Percentiles rank a stretch among this genome's conserved stretches.
These are phyloP conservation scores for Clupea harengus DNA, from an alignment of 2,113 vertebrate genomes.

Conservation along the genomic window DNA sequence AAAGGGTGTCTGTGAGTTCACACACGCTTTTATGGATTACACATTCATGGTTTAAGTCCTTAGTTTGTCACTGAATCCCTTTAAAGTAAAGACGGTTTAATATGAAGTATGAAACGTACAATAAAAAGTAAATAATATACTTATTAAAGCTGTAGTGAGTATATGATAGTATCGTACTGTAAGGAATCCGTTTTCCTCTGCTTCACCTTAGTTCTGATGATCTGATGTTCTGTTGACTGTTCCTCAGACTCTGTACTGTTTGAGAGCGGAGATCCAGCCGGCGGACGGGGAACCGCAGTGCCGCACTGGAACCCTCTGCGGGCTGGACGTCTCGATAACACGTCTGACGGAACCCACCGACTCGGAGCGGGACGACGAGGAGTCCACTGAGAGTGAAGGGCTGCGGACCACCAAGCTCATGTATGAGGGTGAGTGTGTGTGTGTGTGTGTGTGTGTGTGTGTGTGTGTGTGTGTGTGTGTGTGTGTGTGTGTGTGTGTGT, in stretches of 20 bases:
- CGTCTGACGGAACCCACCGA: slow-evolving; percentile 81
- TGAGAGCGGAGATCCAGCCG: slow-evolving; percentile 83
- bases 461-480: background rate
- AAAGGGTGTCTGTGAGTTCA: slow-evolving; percentile 85
- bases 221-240: slow-evolving; percentile 27
- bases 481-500: background rate
- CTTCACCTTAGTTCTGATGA: background rate
- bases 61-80: background rate
- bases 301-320: slow-evolving; percentile 85
- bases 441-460: background rate
- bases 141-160: background rate
- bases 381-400: slow-evolving; percentile 77
- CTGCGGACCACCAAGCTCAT: slow-evolving; percentile 86
- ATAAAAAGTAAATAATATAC: too few relatives aligned
- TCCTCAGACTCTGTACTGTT: slow-evolving; percentile 84
- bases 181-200: background rate
- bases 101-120: background rate
- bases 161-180: background rate
- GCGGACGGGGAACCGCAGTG: slow-evolving; percentile 79
- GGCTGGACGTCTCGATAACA: slow-evolving; percentile 86
- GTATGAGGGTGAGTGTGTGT: slow-evolving; percentile 83
- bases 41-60: background rate
- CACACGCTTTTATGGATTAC: background rate
- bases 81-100: background rate
- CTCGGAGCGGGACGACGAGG: slow-evolving; percentile 82